phyloP scores from a whole-genome alignment of 2,888 invertebrate species.

The Opisthograptis luteolata region DNA sequence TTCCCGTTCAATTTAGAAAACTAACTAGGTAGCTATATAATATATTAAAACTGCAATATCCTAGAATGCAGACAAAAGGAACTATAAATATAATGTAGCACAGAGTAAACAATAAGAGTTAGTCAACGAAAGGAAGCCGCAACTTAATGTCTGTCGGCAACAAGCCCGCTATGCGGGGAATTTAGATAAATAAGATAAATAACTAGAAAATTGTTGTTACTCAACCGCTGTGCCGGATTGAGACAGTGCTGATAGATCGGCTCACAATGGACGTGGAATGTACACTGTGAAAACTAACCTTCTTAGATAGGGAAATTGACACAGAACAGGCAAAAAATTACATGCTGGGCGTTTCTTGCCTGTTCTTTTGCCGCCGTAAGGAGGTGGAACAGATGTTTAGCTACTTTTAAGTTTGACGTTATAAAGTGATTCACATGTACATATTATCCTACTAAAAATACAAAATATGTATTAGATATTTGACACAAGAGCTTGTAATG shows the following conservation, averaged over 20 bases:
- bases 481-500: too few relatives aligned
- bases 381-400: too few relatives aligned
- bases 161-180: conserved; percentile 26
- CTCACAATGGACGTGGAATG: conserved; percentile 5
- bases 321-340: too few relatives aligned
- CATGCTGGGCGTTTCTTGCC: too few relatives aligned
- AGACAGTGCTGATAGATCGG: conserved; percentile 13
- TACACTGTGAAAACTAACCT: background rate
- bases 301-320: too few relatives aligned
- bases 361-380: too few relatives aligned
- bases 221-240: conserved; percentile 25
- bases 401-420: too few relatives aligned
- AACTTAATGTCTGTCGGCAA: conserved; percentile 25
- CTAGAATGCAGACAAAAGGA: conserved; percentile 13
- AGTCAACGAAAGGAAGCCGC: conserved; percentile 39
- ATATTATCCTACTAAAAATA: too few relatives aligned
- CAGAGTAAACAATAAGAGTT: conserved; percentile 34
- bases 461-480: too few relatives aligned
- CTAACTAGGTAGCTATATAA: too few relatives aligned
- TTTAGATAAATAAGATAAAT: conserved; percentile 32
- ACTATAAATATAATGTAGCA: conserved; percentile 31
- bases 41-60: conserved; percentile 16
- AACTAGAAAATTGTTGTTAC: conserved; percentile 38
- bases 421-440: too few relatives aligned
- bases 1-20: too few relatives aligned